Evolutionary conservation across 1,140 invertebrate species (phyloP).

Genomic region (Leptoteleia sp.): DNA sequence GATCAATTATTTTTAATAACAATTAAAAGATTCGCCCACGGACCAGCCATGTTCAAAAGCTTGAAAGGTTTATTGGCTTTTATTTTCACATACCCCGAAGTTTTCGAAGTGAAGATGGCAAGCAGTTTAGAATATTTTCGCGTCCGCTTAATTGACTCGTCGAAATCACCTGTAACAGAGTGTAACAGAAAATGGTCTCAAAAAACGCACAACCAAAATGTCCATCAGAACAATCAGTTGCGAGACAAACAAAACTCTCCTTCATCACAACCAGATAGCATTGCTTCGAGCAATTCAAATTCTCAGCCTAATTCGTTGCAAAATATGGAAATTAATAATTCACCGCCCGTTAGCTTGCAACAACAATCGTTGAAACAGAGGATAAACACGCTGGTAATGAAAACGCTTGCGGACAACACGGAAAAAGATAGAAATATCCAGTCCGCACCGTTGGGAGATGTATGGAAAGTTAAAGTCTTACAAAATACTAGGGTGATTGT

Average conservation of each 20-base stretch:
- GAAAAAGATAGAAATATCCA: constrained; percentile 87
- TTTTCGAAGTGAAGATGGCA: constrained; percentile 3
- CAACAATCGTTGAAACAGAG: constrained; percentile 91
- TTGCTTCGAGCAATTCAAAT: constrained; percentile 66
- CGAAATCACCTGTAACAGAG: constrained; percentile 3
- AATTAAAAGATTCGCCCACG: constrained; percentile 13
- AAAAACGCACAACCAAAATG: not conserved
- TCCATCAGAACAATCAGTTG: constrained; percentile 73
- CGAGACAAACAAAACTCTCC: constrained; percentile 58
- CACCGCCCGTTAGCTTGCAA: constrained; percentile 76
- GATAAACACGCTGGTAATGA: constrained; percentile 92
- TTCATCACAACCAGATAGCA: constrained; percentile 62
- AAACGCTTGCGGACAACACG: constrained; percentile 94
- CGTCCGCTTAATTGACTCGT: not conserved
- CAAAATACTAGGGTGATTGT: constrained; percentile 90
- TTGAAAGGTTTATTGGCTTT: constrained; percentile 18
- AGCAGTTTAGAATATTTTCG: not conserved
- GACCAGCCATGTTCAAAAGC: constrained; percentile 4
- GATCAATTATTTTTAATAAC: constrained; percentile 34
- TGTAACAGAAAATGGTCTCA: too few relatives aligned
- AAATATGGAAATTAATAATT: constrained; percentile 61
- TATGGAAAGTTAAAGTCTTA: constrained; percentile 90
- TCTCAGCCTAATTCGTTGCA: constrained; percentile 69
- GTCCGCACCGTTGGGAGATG: constrained; percentile 84
- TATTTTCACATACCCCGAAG: not conserved